Percentiles rank a stretch among this genome's conserved stretches.
These are phyloP conservation scores for Patella ulyssiponensis DNA, from an alignment of 2,888 invertebrate species.

Conservation along the genomic window DNA sequence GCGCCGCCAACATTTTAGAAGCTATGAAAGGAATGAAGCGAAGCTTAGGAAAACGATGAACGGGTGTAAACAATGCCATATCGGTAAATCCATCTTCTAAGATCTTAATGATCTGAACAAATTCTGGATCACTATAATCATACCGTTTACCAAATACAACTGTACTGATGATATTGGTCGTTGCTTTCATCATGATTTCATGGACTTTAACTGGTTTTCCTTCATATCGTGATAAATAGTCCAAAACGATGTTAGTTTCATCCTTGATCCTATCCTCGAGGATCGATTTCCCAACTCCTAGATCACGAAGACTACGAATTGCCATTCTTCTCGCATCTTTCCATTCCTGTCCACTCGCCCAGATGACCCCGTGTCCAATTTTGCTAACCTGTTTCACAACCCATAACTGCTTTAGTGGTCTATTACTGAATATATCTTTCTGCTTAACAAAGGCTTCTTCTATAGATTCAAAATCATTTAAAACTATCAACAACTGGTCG, in stretches of 20 bases:
- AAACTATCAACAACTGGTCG: neutral
- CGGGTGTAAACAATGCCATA: conserved; percentile 49
- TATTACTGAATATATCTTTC: neutral
- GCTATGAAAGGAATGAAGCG: conserved; percentile 45
- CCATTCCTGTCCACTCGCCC: conserved; percentile 52
- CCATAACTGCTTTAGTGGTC: neutral
- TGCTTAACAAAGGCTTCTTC: conserved; percentile 4
- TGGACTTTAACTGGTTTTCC: conserved; percentile 41
- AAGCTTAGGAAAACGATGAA: conserved; percentile 53
- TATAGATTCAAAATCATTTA: neutral
- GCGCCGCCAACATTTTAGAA: conserved; percentile 37
- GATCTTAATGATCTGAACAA: conserved; percentile 46
- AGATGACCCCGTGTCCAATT: conserved; percentile 43
- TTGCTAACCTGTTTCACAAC: neutral
- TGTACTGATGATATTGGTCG: conserved; percentile 58
- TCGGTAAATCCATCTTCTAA: conserved; percentile 49
- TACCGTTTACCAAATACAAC: conserved; percentile 60
- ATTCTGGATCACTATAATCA: conserved; percentile 47
- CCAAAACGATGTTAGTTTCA: conserved; percentile 44
- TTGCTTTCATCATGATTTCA: conserved; percentile 46
- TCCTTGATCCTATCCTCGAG: conserved; percentile 51
- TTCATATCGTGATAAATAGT: conserved; percentile 34
- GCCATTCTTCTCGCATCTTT: conserved; percentile 49
- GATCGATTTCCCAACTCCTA: conserved; percentile 55
- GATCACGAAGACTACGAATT: conserved; percentile 51